These are phyloP conservation scores for Eupleurogrammus muticus DNA, from an alignment of 2,797 vertebrate species.

Conservation along the genomic window DNA sequence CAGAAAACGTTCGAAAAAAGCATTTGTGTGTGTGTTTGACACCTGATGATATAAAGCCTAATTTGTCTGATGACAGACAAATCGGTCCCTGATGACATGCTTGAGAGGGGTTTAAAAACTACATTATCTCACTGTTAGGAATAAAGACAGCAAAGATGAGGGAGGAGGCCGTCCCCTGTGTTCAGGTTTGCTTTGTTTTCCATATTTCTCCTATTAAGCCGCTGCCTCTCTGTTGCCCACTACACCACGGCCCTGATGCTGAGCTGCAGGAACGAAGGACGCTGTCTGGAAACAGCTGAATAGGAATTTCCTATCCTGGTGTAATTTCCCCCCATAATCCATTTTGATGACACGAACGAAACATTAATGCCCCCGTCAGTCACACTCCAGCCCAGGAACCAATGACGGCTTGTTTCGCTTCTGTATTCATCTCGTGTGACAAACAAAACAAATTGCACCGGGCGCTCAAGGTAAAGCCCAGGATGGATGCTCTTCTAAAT, in stretches of 20 bases:
- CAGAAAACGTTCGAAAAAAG: no score
- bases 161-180: background rate
- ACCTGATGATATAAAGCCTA: background rate
- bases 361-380: constrained; percentile 40
- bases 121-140: no score
- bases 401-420: constrained; percentile 25
- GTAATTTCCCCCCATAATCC: constrained; percentile 45
- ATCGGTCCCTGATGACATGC: background rate
- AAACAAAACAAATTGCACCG: constrained; percentile 1
- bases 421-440: constrained; percentile 30
- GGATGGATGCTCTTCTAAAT: constrained; percentile 50
- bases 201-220: background rate
- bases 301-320: constrained; percentile 37
- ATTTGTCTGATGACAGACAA: constrained; percentile 3
- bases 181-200: constrained; percentile 24
- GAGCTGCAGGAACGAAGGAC: constrained; percentile 7
- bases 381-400: constrained; percentile 8
- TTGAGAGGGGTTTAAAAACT: background rate
- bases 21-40: background rate
- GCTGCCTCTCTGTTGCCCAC: constrained; percentile 12
- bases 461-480: constrained; percentile 44
- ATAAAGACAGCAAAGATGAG: background rate
- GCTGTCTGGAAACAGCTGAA: constrained; percentile 48
- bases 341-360: constrained; percentile 44
- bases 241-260: constrained; percentile 33